phyloP scores from a whole-genome alignment of 2,888 invertebrate genomes.

The Thyatira batis region DNA sequence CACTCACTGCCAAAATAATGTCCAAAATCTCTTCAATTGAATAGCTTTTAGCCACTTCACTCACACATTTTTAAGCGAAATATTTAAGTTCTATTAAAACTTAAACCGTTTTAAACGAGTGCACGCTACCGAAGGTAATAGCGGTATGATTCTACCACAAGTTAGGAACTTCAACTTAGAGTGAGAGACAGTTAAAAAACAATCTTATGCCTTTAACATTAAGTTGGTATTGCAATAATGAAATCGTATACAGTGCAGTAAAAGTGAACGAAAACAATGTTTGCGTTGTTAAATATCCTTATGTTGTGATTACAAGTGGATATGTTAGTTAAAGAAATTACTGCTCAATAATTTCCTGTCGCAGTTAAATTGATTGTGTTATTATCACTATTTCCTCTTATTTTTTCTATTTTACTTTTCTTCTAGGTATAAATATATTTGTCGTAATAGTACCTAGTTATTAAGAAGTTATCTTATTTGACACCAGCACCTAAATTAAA shows the following conservation, averaged over 20 bases:
- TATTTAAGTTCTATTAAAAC: background rate
- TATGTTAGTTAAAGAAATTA: background rate
- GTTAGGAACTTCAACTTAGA: constrained; percentile 21
- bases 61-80: background rate
- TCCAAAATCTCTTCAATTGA: background rate
- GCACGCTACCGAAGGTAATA: constrained; percentile 30
- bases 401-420: no score
- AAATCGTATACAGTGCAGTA: background rate
- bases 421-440: no score
- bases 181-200: background rate
- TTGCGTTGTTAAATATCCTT: background rate
- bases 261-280: background rate
- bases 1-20: background rate
- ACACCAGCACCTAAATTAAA: no score
- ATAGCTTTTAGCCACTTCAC: background rate
- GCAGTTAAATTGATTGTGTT: no score
- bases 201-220: background rate
- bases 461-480: no score
- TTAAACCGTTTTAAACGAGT: constrained; percentile 18
- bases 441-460: no score
- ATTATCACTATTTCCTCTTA: no score
- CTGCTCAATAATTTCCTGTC: no score
- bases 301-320: background rate
- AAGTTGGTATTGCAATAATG: background rate
- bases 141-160: constrained; percentile 31